A percentile compares a stretch with the other conserved stretches of the same genome.
Conservation (phyloP, 2,113 vertebrate genomes). For the Sardina pilchardus region DNA sequence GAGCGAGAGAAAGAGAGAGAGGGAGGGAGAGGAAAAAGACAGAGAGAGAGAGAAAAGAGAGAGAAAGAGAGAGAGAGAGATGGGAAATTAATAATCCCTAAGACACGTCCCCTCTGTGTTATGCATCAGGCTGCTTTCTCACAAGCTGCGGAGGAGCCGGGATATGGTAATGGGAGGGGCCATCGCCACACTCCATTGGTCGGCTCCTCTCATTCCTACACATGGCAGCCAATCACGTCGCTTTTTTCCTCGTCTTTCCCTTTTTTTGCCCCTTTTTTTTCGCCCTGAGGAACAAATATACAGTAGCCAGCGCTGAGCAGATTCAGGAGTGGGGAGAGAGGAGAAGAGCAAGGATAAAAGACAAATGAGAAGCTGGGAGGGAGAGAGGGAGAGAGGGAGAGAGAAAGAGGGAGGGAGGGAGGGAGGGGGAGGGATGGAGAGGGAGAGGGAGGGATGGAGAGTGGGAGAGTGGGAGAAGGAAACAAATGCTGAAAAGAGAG, state of each 20-base stretch:
- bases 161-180: slow-evolving; percentile 76
- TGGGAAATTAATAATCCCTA: slow-evolving; percentile 86
- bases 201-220: slow-evolving; percentile 71
- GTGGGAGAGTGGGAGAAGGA: not conserved
- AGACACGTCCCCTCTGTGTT: slow-evolving; percentile 81
- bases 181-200: slow-evolving; percentile 72
- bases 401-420: not conserved
- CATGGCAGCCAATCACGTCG: slow-evolving; percentile 77
- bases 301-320: slow-evolving; percentile 68
- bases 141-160: slow-evolving; percentile 70
- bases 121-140: slow-evolving; percentile 81
- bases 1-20: slow-evolving; percentile 38
- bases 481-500: not conserved
- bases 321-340: slow-evolving; percentile 49
- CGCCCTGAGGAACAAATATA: slow-evolving; percentile 75
- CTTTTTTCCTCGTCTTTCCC: not conserved
- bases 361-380: not conserved
- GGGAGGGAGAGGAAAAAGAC: slow-evolving; percentile 40
- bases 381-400: slow-evolving; percentile 20
- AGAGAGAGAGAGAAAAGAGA: slow-evolving; percentile 62
- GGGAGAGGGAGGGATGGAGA: not conserved
- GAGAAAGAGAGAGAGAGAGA: slow-evolving; percentile 66
- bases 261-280: slow-evolving; percentile 29
- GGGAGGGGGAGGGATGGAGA: not conserved
- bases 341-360: slow-evolving; percentile 29